Conservation (phyloP, 2,113 vertebrate genomes). For the Paramisgurnus dabryanus region DNA sequence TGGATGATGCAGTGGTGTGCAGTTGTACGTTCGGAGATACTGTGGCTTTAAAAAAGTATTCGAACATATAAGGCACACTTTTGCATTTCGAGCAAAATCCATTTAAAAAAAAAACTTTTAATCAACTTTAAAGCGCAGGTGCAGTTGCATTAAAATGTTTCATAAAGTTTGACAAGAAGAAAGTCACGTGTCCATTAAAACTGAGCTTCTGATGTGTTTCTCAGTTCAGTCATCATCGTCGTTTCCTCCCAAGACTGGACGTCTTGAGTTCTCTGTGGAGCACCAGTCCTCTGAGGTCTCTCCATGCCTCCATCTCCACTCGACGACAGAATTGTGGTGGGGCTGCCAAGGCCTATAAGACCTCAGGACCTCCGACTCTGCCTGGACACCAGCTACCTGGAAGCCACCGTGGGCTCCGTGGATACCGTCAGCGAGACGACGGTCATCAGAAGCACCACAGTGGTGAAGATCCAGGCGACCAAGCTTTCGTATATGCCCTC, state of each 20-base stretch:
- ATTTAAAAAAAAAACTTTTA: too few species aligned
- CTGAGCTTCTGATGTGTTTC: not conserved
- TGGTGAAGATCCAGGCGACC: conserved; percentile 90
- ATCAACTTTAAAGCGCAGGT: too few species aligned
- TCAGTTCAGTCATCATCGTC: not conserved
- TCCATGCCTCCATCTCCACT: conserved; percentile 99
- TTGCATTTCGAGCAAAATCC: too few species aligned
- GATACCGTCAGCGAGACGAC: conserved; percentile 62
- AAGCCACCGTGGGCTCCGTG: conserved; percentile 74
- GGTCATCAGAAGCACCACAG: conserved; percentile 80
- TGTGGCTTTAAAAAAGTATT: too few species aligned
- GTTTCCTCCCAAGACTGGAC: conserved; percentile 71
- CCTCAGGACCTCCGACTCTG: conserved; percentile 97
- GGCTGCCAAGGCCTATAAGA: conserved; percentile 95
- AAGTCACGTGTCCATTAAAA: too few species aligned
- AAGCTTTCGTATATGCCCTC: conserved; percentile 99
- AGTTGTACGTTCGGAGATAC: not conserved
- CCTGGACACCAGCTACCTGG: conserved; percentile 92
- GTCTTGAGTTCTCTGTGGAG: conserved; percentile 86
- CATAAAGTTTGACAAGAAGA: too few species aligned
- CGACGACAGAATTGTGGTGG: conserved; percentile 98
- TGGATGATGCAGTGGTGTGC: not conserved
- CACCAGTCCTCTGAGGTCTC: conserved; percentile 84
- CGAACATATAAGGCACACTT: too few species aligned
- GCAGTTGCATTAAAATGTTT: too few species aligned